Evolutionary conservation across 2,888 invertebrate species (phyloP), one percentile per base, ranked within the genome.

Genomic region (Ctenicera cuprea): DNA sequence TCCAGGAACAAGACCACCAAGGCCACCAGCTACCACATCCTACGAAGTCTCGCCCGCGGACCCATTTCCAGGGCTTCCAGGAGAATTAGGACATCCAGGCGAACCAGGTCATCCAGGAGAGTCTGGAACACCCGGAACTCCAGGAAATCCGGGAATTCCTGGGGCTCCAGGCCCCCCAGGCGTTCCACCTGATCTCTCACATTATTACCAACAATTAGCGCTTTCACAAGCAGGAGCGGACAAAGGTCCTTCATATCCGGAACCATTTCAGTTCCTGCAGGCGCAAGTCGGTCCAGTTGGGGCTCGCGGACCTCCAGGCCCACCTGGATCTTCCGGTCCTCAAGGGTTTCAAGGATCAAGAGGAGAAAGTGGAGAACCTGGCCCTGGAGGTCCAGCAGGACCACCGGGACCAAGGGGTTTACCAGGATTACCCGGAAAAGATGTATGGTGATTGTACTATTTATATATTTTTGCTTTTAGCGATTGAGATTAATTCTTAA

Each of bases 291-390:
- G 95, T 5, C 92, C 94, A 12, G 90, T 93, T 16, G 97, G 97
- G 41, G 91, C 94, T 0, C 89, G 95, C 83, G 97, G 97, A 77
- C 90, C 94, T 50, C 91, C 93, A 80, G 96, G 95, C 89, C 87
- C 85, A 57, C 71, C 83, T 4, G 92, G 92, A 4, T 82, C 90
- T 3, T 85, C 90, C 0, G 94, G 94, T 0, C 93, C 94, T 0
- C 94, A 94, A 87, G 96, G 96, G 12, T 95, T 95, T 79, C 95
- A 95, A 88, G 95, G 96, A 1, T 89, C 91, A 14, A 89, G 95
- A 75, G 96, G 96, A 52, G 94, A 95, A 78, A 88, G 94, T 0
- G 95, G 95, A 0, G 95, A 95, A 84, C 89, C 90, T 8, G 96
- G 96, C 11, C 87, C 91, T 2, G 87, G 89, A 0, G 94, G 94